Percentiles rank a stretch among this genome's conserved stretches.
Evolutionary conservation across 1,140 invertebrate genomes (phyloP).

Genomic region (Drosophila repletoides): DNA sequence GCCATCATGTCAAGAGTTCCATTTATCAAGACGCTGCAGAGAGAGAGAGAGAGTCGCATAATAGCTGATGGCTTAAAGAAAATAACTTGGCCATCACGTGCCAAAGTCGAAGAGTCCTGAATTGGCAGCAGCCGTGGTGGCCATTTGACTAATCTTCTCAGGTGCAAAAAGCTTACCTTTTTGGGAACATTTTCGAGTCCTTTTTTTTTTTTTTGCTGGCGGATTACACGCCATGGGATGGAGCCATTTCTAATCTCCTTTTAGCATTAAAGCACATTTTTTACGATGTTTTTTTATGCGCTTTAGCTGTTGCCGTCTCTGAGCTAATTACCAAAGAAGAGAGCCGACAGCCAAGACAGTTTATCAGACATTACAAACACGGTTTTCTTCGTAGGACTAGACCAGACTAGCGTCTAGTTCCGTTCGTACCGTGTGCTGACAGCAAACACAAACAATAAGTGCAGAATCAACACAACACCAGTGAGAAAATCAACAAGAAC

Average conservation of each 20-base stretch:
- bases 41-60: background rate
- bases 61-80: constrained; percentile 28
- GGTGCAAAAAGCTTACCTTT: constrained; percentile 23
- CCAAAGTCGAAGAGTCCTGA: background rate
- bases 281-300: constrained; percentile 1
- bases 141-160: constrained; percentile 68
- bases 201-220: constrained; percentile 22
- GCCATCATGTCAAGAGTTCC: constrained; percentile 23
- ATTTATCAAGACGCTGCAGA: constrained; percentile 30
- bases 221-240: constrained; percentile 20
- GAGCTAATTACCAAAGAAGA: constrained; percentile 24
- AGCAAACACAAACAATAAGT: constrained; percentile 36
- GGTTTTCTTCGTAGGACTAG: too few species aligned
- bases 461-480: constrained; percentile 37
- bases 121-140: constrained; percentile 21
- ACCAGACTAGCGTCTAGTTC: background rate
- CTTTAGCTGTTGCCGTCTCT: background rate
- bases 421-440: constrained; percentile 11
- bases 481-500: constrained; percentile 43
- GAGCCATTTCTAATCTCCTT: constrained; percentile 4
- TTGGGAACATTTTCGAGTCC: constrained; percentile 18
- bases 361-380: constrained; percentile 66
- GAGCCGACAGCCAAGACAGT: constrained; percentile 26
- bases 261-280: constrained; percentile 13
- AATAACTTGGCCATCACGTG: constrained; percentile 41